These are phyloP conservation scores for Nilaparvata lugens DNA, from an alignment of 1,140 invertebrate genomes.

Conservation along the genomic window DNA sequence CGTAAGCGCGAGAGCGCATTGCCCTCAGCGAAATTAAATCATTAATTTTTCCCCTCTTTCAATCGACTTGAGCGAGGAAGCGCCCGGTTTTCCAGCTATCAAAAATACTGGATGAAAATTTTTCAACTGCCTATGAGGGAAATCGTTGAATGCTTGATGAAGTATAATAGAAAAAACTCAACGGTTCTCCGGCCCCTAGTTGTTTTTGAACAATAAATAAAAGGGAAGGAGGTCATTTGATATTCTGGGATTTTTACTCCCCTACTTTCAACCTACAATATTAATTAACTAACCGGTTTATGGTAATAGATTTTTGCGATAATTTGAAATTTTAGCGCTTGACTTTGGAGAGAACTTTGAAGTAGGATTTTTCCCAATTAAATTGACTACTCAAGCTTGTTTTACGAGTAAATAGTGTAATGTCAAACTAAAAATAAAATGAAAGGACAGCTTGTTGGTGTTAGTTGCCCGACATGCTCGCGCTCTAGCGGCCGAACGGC, in stretches of 20 bases:
- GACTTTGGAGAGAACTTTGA: background rate
- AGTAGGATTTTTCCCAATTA: background rate
- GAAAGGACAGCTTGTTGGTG: background rate
- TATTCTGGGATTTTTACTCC: slow-evolving; percentile 1
- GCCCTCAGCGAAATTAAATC: too few relatives aligned
- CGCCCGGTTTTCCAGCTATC: too few relatives aligned
- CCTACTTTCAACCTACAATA: background rate
- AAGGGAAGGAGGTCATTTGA: slow-evolving; percentile 15
- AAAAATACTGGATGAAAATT: too few relatives aligned
- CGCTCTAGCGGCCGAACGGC: slow-evolving; percentile 10
- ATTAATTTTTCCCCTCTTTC: too few relatives aligned
- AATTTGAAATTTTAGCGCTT: background rate
- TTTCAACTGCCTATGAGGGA: too few relatives aligned
- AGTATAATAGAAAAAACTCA: too few relatives aligned
- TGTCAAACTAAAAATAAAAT: background rate
- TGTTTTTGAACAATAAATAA: too few relatives aligned
- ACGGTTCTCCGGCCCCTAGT: too few relatives aligned
- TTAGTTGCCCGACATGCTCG: background rate
- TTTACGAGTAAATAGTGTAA: background rate
- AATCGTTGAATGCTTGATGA: too few relatives aligned
- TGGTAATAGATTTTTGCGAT: background rate
- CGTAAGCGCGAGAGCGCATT: too few relatives aligned
- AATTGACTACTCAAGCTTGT: background rate
- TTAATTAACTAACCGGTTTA: background rate
- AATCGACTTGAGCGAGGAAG: too few relatives aligned